phyloP scores from a whole-genome alignment of 2,888 invertebrate species.

The Cabera pusaria region DNA sequence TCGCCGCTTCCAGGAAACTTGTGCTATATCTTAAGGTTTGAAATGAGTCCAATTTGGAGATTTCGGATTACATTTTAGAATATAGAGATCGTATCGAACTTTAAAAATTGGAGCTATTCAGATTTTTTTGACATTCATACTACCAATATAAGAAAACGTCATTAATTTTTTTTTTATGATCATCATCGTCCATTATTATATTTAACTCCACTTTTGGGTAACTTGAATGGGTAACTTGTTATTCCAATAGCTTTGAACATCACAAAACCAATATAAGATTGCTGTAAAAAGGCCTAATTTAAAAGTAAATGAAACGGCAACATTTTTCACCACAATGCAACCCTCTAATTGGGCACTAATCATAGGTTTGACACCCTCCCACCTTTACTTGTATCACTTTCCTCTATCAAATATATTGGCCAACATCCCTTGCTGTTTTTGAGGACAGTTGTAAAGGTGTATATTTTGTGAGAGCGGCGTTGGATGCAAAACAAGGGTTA shows the following conservation, averaged over 20 bases:
- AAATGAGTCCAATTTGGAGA: slow-evolving; percentile 62
- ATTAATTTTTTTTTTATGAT: too few relatives aligned
- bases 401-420: background rate
- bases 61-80: slow-evolving; percentile 23
- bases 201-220: too few relatives aligned
- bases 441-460: background rate
- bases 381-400: slow-evolving; percentile 25
- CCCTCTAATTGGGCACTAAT: slow-evolving; percentile 74
- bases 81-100: slow-evolving; percentile 24
- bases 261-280: slow-evolving; percentile 34
- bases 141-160: too few relatives aligned
- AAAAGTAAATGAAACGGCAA: slow-evolving; percentile 40
- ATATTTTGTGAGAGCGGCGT: slow-evolving; percentile 25
- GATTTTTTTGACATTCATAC: too few relatives aligned
- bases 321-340: slow-evolving; percentile 64
- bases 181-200: too few relatives aligned
- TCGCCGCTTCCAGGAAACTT: slow-evolving; percentile 66
- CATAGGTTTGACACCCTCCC: slow-evolving; percentile 74
- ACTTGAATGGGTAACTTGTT: too few relatives aligned
- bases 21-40: slow-evolving; percentile 59
- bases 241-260: too few relatives aligned
- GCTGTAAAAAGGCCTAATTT: slow-evolving; percentile 21
- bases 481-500: slow-evolving; percentile 30
- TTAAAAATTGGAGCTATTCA: slow-evolving; percentile 36
- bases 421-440: slow-evolving; percentile 37